A percentile compares a stretch with the other conserved stretches of the same genome.
Evolutionary conservation across 2,113 vertebrate genomes (phyloP).

Genomic region (Cynocephalus volans): DNA sequence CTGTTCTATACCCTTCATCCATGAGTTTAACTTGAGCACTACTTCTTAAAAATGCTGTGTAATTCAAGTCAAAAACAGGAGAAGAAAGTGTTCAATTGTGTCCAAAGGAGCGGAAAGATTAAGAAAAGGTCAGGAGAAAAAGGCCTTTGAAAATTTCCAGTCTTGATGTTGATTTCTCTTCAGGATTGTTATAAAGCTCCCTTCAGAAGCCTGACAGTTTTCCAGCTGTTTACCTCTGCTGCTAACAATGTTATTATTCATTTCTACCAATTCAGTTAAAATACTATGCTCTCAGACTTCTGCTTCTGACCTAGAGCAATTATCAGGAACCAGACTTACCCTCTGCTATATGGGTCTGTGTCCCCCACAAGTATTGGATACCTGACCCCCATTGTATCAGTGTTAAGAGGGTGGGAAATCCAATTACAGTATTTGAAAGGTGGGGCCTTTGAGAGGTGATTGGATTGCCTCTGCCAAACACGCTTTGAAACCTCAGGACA

Average conservation of each 20-base stretch:
- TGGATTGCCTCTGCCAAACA: background rate
- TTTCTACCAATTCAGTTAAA: conserved; percentile 9
- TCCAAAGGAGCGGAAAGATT: background rate
- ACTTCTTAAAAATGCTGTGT: background rate
- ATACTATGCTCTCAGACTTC: background rate
- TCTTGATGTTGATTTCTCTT: background rate
- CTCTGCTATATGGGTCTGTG: background rate
- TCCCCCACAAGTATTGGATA: too few species aligned
- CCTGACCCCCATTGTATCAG: too few species aligned
- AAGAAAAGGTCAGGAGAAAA: background rate
- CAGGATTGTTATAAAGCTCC: background rate
- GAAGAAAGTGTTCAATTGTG: background rate
- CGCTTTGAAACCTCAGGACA: background rate
- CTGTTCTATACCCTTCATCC: background rate
- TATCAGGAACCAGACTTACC: background rate
- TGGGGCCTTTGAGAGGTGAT: too few species aligned
- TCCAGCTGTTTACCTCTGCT: background rate
- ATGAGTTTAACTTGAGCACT: background rate
- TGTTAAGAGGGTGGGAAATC: too few species aligned
- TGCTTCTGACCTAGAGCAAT: background rate
- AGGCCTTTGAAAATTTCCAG: background rate
- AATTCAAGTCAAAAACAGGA: background rate
- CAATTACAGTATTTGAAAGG: too few species aligned
- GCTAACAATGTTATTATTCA: background rate
- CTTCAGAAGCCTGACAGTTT: background rate